Percentiles rank a stretch among this genome's conserved stretches.
Evolutionary conservation across 1,140 invertebrate genomes (phyloP).

Genomic region (Glomeris maerens): DNA sequence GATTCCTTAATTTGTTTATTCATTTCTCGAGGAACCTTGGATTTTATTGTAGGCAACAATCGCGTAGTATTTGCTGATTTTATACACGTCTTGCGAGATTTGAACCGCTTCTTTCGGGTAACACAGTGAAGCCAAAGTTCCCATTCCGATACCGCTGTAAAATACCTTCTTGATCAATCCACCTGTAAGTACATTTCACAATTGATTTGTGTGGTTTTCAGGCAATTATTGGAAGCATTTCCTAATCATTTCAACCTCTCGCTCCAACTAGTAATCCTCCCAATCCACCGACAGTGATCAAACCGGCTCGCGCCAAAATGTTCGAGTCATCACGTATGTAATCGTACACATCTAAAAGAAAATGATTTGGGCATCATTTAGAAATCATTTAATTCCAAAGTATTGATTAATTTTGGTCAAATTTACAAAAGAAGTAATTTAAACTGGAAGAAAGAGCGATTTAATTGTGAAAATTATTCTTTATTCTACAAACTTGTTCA

Average conservation of each 20-base stretch:
- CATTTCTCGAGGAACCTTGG: neutral
- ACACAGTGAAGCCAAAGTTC: constrained; percentile 20
- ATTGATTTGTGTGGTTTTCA: neutral
- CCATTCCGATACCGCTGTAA: constrained; percentile 20
- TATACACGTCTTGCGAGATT: constrained; percentile 17
- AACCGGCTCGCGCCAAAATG: constrained; percentile 21
- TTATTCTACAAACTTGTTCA: too few relatives aligned
- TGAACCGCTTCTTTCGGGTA: constrained; percentile 23
- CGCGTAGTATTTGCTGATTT: constrained; percentile 12
- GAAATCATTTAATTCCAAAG: too few relatives aligned
- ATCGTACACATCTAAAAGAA: constrained; percentile 20
- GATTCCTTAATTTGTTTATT: too few relatives aligned
- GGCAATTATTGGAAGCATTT: constrained; percentile 13
- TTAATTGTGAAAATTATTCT: too few relatives aligned
- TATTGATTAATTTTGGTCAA: too few relatives aligned
- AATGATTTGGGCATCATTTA: neutral
- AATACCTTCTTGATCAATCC: constrained; percentile 20
- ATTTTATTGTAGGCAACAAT: constrained; percentile 8
- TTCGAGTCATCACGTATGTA: constrained; percentile 25
- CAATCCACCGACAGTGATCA: constrained; percentile 26
- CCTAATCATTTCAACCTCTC: constrained; percentile 18
- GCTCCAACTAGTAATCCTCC: constrained; percentile 25
- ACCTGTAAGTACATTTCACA: constrained; percentile 18
- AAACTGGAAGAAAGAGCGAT: too few relatives aligned
- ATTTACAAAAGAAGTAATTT: too few relatives aligned